These are phyloP conservation scores for Pterois miles DNA, from an alignment of 2,797 vertebrate genomes.

Conservation along the genomic window DNA sequence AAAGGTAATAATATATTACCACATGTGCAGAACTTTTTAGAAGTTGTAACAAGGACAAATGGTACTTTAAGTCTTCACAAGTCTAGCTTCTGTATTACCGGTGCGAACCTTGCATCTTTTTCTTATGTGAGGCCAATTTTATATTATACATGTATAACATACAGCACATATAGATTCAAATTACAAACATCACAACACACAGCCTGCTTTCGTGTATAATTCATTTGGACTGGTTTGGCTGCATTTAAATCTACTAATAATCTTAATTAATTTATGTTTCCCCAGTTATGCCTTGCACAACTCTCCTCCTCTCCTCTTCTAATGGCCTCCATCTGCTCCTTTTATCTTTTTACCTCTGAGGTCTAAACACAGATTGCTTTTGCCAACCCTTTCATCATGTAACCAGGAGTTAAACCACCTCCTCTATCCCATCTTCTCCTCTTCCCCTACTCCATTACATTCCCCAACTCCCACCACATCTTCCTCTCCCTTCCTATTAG, in stretches of 20 bases:
- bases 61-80: not conserved
- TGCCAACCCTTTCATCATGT: not conserved
- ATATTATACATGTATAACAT: no score
- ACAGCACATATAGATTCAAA: not conserved
- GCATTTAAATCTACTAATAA: not conserved
- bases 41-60: not conserved
- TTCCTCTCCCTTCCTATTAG: not conserved
- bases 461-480: constrained; percentile 1
- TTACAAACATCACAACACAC: not conserved
- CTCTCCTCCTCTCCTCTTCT: not conserved
- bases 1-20: not conserved
- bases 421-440: not conserved
- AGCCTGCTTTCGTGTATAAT: not conserved
- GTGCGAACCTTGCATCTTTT: not conserved
- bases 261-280: not conserved
- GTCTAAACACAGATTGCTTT: not conserved
- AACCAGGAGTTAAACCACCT: not conserved
- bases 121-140: no score
- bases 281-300: not conserved
- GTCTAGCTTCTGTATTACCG: not conserved
- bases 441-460: not conserved
- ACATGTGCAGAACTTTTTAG: not conserved
- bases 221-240: not conserved
- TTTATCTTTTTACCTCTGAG: constrained; percentile 1
- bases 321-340: not conserved